Percentiles rank a stretch among this genome's conserved stretches.
These are phyloP conservation scores for Brenthis daphne DNA, from an alignment of 2,888 invertebrate species.

Conservation along the genomic window DNA sequence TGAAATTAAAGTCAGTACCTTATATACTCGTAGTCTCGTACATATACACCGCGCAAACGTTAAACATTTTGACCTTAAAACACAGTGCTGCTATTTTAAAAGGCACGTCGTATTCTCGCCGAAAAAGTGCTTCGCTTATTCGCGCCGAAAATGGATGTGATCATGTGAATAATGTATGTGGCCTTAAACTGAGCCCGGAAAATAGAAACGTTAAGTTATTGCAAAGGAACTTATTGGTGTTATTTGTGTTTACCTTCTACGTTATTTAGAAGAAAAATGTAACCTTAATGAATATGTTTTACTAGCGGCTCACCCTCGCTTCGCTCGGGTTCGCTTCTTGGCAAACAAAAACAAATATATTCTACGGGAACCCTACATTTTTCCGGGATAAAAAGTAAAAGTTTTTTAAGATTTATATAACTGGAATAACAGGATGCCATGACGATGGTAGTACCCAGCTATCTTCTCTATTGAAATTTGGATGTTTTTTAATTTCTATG, in stretches of 20 bases:
- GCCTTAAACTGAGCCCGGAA: conserved; percentile 21
- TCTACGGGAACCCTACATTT: too few species aligned
- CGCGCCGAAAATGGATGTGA: conserved; percentile 22
- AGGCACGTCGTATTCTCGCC: conserved; percentile 20
- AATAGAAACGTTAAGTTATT: conserved; percentile 20
- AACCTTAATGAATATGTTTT: not conserved
- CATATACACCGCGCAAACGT: not conserved
- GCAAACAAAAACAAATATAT: too few species aligned
- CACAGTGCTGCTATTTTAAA: conserved; percentile 19
- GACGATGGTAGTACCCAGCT: too few species aligned
- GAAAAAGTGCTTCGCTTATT: conserved; percentile 22
- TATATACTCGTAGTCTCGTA: not conserved
- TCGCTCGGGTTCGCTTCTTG: too few species aligned
- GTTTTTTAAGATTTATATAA: too few species aligned
- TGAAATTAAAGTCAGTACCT: not conserved
- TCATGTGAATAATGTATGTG: conserved; percentile 26
- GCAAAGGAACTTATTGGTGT: conserved; percentile 12
- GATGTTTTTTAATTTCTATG: too few species aligned
- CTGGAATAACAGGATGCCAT: too few species aligned
- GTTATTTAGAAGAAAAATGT: conserved; percentile 1
- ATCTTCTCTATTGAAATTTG: too few species aligned
- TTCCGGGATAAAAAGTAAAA: too few species aligned
- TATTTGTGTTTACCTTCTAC: conserved; percentile 17
- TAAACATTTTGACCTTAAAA: conserved; percentile 20
- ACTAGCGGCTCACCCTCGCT: too few species aligned